These are phyloP conservation scores for Drosophila parthenogenetica DNA, from an alignment of 2,888 invertebrate genomes.

Conservation along the genomic window DNA sequence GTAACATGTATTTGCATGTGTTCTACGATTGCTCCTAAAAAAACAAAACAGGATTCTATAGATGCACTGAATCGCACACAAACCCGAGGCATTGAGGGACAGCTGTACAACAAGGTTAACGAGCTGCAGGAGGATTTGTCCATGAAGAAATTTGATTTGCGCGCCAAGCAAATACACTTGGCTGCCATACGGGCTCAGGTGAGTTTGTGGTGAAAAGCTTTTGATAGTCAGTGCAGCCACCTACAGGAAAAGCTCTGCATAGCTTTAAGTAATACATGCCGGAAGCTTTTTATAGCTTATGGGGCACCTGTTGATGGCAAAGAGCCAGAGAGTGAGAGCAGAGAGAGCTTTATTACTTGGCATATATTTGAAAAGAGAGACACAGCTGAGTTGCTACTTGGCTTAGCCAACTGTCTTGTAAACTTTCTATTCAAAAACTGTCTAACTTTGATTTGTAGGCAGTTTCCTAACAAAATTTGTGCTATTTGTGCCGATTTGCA, in stretches of 20 bases:
- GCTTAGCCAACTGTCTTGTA: not conserved
- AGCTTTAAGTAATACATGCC: conserved; percentile 3
- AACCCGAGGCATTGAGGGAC: conserved; percentile 90
- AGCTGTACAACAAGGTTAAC: conserved; percentile 96
- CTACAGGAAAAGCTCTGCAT: conserved; percentile 1
- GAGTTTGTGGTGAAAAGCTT: conserved; percentile 82
- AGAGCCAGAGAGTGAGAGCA: conserved; percentile 12
- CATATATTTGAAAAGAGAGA: not conserved
- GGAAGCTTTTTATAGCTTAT: conserved; percentile 34
- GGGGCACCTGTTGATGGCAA: conserved; percentile 55
- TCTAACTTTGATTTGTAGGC: too few relatives aligned
- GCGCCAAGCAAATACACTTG: conserved; percentile 95
- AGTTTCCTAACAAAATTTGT: not conserved
- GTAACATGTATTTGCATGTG: conserved; percentile 4
- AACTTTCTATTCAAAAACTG: not conserved
- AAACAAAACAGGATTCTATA: conserved; percentile 89
- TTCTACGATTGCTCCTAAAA: not conserved
- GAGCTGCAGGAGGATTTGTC: conserved; percentile 98
- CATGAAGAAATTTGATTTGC: conserved; percentile 96
- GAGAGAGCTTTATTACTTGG: conserved; percentile 28
- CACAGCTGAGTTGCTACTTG: not conserved
- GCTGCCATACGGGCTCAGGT: conserved; percentile 97
- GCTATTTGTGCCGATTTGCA: conserved; percentile 9
- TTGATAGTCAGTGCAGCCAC: conserved; percentile 11
- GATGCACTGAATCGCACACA: conserved; percentile 94